Conservation (phyloP, 2,797 vertebrate genomes). For the Pseudochirops cupreus region DNA sequence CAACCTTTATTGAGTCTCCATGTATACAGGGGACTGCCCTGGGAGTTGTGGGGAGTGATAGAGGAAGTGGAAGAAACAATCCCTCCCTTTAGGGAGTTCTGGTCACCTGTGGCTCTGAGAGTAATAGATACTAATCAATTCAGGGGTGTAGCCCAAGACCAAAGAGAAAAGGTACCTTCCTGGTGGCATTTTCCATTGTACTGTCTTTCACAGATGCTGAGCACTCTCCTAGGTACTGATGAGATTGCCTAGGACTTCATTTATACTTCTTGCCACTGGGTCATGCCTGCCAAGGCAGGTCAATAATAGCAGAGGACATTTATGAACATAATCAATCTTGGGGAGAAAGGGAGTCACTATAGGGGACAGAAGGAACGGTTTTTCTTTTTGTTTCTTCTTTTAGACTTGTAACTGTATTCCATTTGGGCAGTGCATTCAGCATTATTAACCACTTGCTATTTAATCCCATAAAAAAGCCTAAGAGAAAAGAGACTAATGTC, state of each 20-base stretch:
- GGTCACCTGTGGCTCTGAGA: not conserved
- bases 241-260: not conserved
- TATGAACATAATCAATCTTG: not conserved
- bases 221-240: not conserved
- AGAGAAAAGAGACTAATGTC: not conserved
- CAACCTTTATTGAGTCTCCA: conserved; percentile 18
- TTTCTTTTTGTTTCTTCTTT: conserved; percentile 33
- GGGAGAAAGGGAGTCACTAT: not conserved
- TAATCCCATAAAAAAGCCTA: conserved; percentile 4
- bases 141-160: conserved; percentile 5
- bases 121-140: conserved; percentile 42
- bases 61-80: not conserved
- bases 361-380: not conserved
- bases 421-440: not conserved
- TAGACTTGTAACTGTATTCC: not conserved
- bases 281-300: not conserved
- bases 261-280: not conserved
- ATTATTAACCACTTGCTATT: not conserved
- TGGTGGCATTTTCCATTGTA: conserved; percentile 47
- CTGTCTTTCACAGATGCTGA: conserved; percentile 38
- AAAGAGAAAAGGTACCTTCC: conserved; percentile 8
- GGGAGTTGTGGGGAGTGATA: not conserved
- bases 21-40: accelerated
- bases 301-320: conserved; percentile 10
- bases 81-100: not conserved